Percentiles rank a stretch among this genome's conserved stretches.
phyloP scores from a whole-genome alignment of 2,888 invertebrate species.

The Strigamia maritima region DNA sequence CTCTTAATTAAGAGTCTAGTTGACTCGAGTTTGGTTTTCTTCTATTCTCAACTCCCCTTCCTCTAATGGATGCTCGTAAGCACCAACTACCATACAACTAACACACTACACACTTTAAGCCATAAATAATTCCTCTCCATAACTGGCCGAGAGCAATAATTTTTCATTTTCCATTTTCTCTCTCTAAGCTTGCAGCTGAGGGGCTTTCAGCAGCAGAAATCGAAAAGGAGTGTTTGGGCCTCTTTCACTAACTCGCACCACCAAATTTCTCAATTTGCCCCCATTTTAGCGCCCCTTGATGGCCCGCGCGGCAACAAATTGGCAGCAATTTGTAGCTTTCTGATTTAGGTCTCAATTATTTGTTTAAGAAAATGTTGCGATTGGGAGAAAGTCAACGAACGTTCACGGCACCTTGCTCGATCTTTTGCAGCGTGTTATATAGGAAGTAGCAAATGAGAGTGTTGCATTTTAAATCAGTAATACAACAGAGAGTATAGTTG shows the following conservation, averaged over 20 bases:
- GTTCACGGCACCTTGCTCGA: too few species aligned
- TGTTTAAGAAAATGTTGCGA: not conserved
- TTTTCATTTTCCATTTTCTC: constrained; percentile 16
- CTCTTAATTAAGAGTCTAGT: constrained; percentile 1
- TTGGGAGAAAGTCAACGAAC: too few species aligned
- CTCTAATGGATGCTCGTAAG: not conserved
- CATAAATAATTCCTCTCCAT: constrained; percentile 19
- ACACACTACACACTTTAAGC: not conserved
- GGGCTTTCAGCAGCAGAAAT: not conserved
- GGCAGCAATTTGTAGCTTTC: not conserved
- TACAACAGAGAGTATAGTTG: not conserved
- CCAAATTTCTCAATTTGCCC: not conserved
- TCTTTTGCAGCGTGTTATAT: not conserved
- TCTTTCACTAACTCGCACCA: not conserved
- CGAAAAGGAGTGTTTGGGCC: not conserved
- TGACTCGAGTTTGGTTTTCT: constrained; percentile 6
- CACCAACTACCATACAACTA: not conserved
- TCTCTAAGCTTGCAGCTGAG: not conserved
- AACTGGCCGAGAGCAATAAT: constrained; percentile 6
- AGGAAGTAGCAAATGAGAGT: constrained; percentile 6
- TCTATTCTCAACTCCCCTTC: not conserved
- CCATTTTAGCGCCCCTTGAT: not conserved
- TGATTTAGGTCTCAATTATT: not conserved
- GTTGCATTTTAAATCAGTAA: not conserved
- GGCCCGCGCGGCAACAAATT: not conserved